Evolutionary conservation across 2,888 invertebrate species (phyloP).

Genomic region (Ormia ochracea): DNA sequence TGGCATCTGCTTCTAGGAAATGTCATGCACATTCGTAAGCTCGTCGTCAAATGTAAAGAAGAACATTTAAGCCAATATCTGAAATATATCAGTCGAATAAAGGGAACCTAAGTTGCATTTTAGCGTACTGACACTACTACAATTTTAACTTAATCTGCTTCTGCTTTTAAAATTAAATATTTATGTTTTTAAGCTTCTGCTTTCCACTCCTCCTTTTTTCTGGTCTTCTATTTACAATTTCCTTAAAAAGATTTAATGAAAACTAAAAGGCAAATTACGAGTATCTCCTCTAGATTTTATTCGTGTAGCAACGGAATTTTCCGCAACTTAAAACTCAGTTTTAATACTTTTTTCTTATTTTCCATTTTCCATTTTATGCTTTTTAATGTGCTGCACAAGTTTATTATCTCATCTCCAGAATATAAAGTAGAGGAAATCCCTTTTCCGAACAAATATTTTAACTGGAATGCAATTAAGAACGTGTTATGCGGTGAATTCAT

Average conservation of each 20-base stretch:
- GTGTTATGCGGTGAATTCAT: constrained; percentile 38
- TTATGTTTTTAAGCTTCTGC: neutral
- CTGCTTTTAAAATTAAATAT: neutral
- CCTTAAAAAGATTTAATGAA: neutral
- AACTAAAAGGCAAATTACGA: constrained; percentile 3
- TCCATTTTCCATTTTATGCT: neutral
- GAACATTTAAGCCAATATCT: too few species aligned
- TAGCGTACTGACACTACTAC: neutral
- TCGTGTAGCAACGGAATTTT: constrained; percentile 22
- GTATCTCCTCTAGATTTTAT: constrained; percentile 24
- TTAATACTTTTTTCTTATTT: neutral
- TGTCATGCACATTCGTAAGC: too few species aligned
- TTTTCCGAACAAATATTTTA: constrained; percentile 28
- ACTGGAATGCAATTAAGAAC: constrained; percentile 55
- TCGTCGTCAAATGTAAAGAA: too few species aligned
- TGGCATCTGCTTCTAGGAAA: too few species aligned
- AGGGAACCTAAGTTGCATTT: neutral
- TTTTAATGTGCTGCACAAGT: constrained; percentile 24
- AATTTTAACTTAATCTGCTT: neutral
- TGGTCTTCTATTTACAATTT: neutral
- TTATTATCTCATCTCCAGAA: constrained; percentile 7
- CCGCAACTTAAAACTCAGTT: constrained; percentile 9
- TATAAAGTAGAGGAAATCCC: constrained; percentile 18
- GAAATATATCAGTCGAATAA: too few species aligned
- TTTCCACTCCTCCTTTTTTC: neutral